Percentiles rank a stretch among this genome's conserved stretches.
Conservation (phyloP, 1,140 invertebrate species). For the Macrocentrus cingulum region DNA sequence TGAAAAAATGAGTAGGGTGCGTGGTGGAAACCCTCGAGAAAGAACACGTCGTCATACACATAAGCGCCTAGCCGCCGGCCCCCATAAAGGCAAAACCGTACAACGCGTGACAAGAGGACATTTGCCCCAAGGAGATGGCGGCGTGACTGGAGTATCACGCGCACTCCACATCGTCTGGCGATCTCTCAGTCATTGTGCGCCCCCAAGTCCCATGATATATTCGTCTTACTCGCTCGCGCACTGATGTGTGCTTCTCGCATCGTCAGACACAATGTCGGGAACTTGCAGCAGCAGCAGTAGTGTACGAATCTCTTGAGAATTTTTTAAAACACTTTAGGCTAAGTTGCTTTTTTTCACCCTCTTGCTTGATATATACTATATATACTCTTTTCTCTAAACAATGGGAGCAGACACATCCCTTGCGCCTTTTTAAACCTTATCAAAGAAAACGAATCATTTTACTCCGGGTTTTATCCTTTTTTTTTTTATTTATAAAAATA, state of each 20-base stretch:
- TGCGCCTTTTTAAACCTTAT: too few species aligned
- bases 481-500: too few species aligned
- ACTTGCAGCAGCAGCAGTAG: not conserved
- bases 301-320: conserved; percentile 17
- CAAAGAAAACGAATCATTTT: too few species aligned
- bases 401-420: too few species aligned
- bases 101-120: not conserved
- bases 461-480: too few species aligned
- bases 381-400: not conserved
- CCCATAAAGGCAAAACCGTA: too few species aligned
- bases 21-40: too few species aligned
- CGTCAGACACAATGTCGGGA: conserved; percentile 8
- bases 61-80: too few species aligned
- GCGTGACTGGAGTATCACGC: conserved; percentile 18
- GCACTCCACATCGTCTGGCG: conserved; percentile 17
- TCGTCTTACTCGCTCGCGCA: not conserved
- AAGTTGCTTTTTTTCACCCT: conserved; percentile 13
- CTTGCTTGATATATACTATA: not conserved
- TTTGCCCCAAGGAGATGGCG: conserved; percentile 12
- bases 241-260: not conserved
- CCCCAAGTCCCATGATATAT: too few species aligned
- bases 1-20: too few species aligned
- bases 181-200: conserved; percentile 6
- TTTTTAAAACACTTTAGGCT: conserved; percentile 13
- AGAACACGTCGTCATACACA: too few species aligned